Evolutionary conservation across 2,888 invertebrate species (phyloP), one percentile per base, ranked within the genome.

Genomic region (Endotricha flammealis): DNA sequence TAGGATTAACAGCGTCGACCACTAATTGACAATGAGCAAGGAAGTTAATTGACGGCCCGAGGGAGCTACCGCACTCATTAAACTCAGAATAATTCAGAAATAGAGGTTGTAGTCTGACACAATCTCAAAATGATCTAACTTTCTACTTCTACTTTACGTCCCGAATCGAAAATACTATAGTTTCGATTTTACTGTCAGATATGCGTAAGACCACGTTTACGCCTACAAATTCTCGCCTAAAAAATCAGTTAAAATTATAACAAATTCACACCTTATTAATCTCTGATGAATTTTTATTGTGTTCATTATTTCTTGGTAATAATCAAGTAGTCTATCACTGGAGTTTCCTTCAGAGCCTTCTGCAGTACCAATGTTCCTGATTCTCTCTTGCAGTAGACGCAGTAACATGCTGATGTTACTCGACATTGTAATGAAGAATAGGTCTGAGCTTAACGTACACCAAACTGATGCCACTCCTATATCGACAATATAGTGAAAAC

Each of bases 381-480:
- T 72, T 45, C 67, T 67, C 12, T 72, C 49, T 53, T 79, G 78
- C 30, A 81, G 46, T 1, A 77, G 42, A 4, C 69, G 64, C 7
- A 81, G 39, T 7, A 80, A 52, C 78, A 81, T 73, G 42, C 75
- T 72, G 30, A 81, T 79, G 39, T 81, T 76, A 36, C 72, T 79
- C 1, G 81, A 67, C 77, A 81, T 77, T 1, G 74, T 72, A 59
- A 73, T 75, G 44, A 81, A 79, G 11, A 80, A 46, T 11, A 80
- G 50, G 40, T 81, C 80, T 0, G 79, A 71, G 8, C 74, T 68
- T 3, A 81, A 51, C 78, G 77, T 80, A 17, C 64, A 58, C 50
- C 65, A 72, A 0, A 79, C 79, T 20, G 74, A 69, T n/a, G 66
- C 53, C 5, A 61, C 33, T 4, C 78, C 78, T 76, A 36, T 1